Evolutionary conservation across 2,888 invertebrate genomes (phyloP).

Genomic region (Amphipyra tragopoginis): DNA sequence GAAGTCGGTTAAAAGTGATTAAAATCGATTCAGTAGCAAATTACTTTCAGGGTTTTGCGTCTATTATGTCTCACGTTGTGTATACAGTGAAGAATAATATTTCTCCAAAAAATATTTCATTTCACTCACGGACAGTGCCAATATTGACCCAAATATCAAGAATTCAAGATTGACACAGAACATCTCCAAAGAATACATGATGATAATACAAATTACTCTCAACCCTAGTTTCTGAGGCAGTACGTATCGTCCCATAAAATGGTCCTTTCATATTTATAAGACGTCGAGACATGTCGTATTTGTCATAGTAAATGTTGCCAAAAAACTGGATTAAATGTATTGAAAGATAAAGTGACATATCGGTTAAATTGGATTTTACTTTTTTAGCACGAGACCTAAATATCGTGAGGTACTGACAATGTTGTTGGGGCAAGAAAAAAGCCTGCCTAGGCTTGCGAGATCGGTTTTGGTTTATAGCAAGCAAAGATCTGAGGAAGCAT

Average conservation of each 20-base stretch:
- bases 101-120: conserved; percentile 37
- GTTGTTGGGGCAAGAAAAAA: no score
- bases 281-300: conserved; percentile 37
- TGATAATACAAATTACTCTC: conserved; percentile 55
- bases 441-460: no score
- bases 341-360: conserved; percentile 10
- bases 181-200: conserved; percentile 39
- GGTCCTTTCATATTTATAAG: conserved; percentile 59
- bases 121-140: conserved; percentile 32
- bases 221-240: conserved; percentile 27
- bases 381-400: background rate
- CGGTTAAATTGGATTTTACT: background rate
- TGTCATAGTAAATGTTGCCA: conserved; percentile 50
- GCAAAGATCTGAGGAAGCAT: no score
- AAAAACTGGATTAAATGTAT: conserved; percentile 37
- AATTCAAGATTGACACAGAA: conserved; percentile 52
- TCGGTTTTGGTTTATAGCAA: no score
- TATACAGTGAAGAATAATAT: background rate
- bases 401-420: background rate
- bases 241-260: conserved; percentile 42
- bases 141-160: conserved; percentile 51
- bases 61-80: no score
- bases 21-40: no score
- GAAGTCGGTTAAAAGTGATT: no score
- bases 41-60: no score